phyloP scores from a whole-genome alignment of 2,113 vertebrate genomes.

The Leptodactylus fuscus region DNA sequence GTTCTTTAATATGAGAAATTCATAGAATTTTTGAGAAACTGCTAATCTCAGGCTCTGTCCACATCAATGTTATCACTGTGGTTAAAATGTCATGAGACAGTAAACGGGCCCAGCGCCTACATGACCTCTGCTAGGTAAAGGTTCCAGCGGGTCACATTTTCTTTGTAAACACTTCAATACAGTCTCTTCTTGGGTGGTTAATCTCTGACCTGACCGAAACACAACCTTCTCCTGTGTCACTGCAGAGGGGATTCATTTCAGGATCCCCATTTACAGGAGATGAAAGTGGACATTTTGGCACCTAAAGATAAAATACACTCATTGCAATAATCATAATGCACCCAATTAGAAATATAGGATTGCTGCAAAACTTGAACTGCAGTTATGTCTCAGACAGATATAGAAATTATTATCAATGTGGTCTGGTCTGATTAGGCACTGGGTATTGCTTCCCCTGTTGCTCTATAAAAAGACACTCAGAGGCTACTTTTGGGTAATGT shows the following conservation, averaged over 20 bases:
- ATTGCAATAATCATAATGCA: too few relatives aligned
- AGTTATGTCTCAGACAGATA: too few relatives aligned
- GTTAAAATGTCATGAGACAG: background rate
- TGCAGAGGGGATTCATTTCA: background rate
- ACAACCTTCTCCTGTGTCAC: constrained; percentile 16
- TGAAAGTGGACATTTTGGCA: background rate
- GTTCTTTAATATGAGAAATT: background rate
- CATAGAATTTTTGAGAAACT: background rate
- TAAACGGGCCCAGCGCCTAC: background rate
- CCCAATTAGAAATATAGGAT: too few relatives aligned
- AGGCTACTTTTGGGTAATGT: too few relatives aligned
- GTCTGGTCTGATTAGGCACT: too few relatives aligned
- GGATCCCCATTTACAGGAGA: background rate
- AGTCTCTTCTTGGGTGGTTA: constrained; percentile 53
- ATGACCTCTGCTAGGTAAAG: background rate
- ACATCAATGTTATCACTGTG: constrained; percentile 10
- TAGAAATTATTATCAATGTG: too few relatives aligned
- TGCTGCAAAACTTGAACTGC: too few relatives aligned
- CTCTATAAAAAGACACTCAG: too few relatives aligned
- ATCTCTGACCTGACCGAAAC: constrained; percentile 40
- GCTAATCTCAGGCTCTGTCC: background rate
- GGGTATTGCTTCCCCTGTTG: too few relatives aligned
- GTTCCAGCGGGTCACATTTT: background rate
- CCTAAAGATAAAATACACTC: background rate
- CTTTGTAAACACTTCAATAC: constrained; percentile 33